Conservation (phyloP, 2,797 vertebrate genomes). For the Pampus argenteus region DNA sequence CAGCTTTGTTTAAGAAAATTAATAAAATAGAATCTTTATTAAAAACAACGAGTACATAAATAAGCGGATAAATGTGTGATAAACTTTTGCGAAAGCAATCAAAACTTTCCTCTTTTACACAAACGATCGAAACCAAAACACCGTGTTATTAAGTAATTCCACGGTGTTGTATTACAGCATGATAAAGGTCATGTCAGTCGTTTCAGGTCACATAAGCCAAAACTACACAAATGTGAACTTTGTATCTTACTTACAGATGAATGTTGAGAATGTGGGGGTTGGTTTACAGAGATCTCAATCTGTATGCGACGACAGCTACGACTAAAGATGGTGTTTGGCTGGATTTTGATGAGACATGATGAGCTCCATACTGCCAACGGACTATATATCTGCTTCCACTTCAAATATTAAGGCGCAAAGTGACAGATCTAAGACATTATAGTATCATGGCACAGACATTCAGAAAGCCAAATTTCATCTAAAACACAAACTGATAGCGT, state of each 20-base stretch:
- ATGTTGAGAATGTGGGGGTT: conserved; percentile 50
- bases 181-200: conserved; percentile 39
- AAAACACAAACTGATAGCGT: conserved; percentile 49
- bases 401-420: conserved; percentile 56
- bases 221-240: conserved; percentile 53
- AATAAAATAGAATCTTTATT: conserved; percentile 80
- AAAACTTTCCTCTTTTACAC: conserved; percentile 20
- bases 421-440: conserved; percentile 73
- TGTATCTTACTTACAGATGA: conserved; percentile 46
- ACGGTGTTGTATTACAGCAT: conserved; percentile 26
- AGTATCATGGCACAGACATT: conserved; percentile 71
- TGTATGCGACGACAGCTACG: conserved; percentile 16
- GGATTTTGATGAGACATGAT: conserved; percentile 39
- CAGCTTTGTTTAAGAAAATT: conserved; percentile 52
- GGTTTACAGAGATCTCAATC: conserved; percentile 31
- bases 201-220: conserved; percentile 48
- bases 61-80: conserved; percentile 48
- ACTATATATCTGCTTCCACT: conserved; percentile 46
- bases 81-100: conserved; percentile 29
- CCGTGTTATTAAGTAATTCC: conserved; percentile 4
- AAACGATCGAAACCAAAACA: conserved; percentile 18
- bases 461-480: conserved; percentile 36
- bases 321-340: conserved; percentile 26
- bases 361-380: conserved; percentile 16
- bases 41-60: conserved; percentile 62